A percentile compares a stretch with the other conserved stretches of the same genome.
Evolutionary conservation across 2,888 invertebrate genomes (phyloP).

Genomic region (Terebella lapidaria): DNA sequence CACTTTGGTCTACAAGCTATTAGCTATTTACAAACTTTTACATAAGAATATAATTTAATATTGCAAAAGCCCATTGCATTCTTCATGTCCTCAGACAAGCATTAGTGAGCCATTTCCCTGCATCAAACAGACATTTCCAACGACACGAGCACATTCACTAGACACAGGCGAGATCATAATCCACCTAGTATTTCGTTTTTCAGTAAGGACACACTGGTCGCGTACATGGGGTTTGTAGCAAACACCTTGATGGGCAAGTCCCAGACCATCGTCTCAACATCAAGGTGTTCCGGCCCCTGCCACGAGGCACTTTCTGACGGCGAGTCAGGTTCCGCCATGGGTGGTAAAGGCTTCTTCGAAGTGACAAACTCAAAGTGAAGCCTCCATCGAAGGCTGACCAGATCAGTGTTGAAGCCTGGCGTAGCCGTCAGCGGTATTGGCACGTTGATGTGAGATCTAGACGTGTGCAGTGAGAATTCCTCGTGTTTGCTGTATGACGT

Average conservation of each 20-base stretch:
- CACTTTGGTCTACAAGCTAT: too few species aligned
- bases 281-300: conserved; percentile 73
- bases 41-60: too few species aligned
- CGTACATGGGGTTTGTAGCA: conserved; percentile 71
- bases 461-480: conserved; percentile 60
- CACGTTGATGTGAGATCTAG: conserved; percentile 82
- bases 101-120: too few species aligned
- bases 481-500: conserved; percentile 21
- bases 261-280: conserved; percentile 99
- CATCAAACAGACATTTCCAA: too few species aligned
- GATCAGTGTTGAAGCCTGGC: conserved; percentile 88
- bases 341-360: conserved; percentile 33
- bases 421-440: conserved; percentile 93
- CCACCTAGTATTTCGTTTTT: conserved; percentile 1
- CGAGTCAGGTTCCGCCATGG: conserved; percentile 56
- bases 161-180: too few species aligned
- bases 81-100: too few species aligned
- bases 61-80: too few species aligned
- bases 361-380: conserved; percentile 92
- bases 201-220: conserved; percentile 24
- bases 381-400: conserved; percentile 86
- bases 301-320: conserved; percentile 62
- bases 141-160: too few species aligned
- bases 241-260: conserved; percentile 90
- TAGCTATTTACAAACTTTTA: too few species aligned